Evolutionary conservation across 1,140 invertebrate genomes (phyloP).

Genomic region (Ceratosolen solmsi): DNA sequence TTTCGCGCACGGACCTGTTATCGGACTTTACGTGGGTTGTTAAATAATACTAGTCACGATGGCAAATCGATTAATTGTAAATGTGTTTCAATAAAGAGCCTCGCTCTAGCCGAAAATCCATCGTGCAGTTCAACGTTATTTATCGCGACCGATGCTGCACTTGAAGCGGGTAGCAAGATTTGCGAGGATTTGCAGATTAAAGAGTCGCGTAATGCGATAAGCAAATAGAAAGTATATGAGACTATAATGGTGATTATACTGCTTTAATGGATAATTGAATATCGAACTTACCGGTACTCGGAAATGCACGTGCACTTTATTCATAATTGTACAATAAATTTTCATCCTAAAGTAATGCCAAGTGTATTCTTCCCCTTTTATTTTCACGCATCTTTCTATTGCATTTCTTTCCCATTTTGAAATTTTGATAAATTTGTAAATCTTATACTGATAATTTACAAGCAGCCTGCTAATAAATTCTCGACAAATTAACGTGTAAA

Average conservation of each 20-base stretch:
- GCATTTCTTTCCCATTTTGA: background rate
- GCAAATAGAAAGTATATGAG: slow-evolving; percentile 6
- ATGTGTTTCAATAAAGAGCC: slow-evolving; percentile 22
- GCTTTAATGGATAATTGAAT: background rate
- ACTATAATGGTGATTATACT: background rate
- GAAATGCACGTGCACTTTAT: slow-evolving; percentile 1
- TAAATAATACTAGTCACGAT: slow-evolving; percentile 18
- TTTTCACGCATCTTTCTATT: background rate
- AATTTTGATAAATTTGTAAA: slow-evolving; percentile 6
- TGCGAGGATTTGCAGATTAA: background rate
- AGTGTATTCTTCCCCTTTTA: background rate
- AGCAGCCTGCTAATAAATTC: background rate
- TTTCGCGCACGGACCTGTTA: slow-evolving; percentile 13
- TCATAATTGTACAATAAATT: background rate
- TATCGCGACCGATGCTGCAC: background rate
- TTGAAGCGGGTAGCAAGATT: background rate
- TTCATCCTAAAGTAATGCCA: slow-evolving; percentile 1
- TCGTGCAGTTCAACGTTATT: background rate
- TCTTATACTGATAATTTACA: background rate
- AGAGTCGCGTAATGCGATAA: background rate
- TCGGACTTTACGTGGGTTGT: slow-evolving; percentile 28
- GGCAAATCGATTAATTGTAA: slow-evolving; percentile 30
- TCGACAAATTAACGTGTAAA: slow-evolving; percentile 7
- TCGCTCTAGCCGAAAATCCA: background rate
- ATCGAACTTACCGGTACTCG: background rate